Conservation (phyloP, 2,888 invertebrate genomes). For the Andricus curvator region DNA sequence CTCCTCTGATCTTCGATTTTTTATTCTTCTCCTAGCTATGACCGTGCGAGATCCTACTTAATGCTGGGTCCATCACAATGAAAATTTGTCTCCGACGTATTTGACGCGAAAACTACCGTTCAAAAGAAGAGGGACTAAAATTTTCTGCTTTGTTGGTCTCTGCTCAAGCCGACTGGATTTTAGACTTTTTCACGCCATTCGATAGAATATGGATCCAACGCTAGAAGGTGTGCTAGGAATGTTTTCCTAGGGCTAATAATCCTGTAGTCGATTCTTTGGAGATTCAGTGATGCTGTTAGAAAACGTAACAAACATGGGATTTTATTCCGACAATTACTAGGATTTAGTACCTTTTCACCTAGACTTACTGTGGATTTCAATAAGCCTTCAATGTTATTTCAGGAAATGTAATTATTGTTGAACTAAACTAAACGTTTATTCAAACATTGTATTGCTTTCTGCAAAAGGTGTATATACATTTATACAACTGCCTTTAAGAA, state of each 20-base stretch:
- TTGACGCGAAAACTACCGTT: conserved; percentile 75
- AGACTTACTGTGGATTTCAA: conserved; percentile 27
- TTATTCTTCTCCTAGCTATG: conserved; percentile 15
- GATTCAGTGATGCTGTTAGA: conserved; percentile 14
- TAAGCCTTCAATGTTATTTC: conserved; percentile 22
- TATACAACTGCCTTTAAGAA: too few species aligned
- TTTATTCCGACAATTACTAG: conserved; percentile 30
- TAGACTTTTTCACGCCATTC: conserved; percentile 43
- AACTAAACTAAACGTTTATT: not conserved
- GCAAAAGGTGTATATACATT: too few species aligned
- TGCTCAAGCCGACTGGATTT: conserved; percentile 37
- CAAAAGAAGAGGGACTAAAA: conserved; percentile 60
- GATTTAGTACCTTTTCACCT: conserved; percentile 14
- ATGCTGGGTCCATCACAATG: conserved; percentile 67
- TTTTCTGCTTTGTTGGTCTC: conserved; percentile 73
- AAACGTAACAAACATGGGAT: conserved; percentile 31
- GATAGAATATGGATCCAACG: conserved; percentile 14
- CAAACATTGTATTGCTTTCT: not conserved
- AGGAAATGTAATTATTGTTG: conserved; percentile 23
- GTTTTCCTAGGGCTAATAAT: conserved; percentile 57
- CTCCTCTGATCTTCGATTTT: conserved; percentile 40
- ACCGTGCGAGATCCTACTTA: conserved; percentile 50
- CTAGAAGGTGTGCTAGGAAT: conserved; percentile 43
- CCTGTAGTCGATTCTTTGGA: conserved; percentile 38
- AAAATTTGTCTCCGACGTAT: conserved; percentile 75